phyloP scores from a whole-genome alignment of 2,797 vertebrate species.

The Acanthis flammea region DNA sequence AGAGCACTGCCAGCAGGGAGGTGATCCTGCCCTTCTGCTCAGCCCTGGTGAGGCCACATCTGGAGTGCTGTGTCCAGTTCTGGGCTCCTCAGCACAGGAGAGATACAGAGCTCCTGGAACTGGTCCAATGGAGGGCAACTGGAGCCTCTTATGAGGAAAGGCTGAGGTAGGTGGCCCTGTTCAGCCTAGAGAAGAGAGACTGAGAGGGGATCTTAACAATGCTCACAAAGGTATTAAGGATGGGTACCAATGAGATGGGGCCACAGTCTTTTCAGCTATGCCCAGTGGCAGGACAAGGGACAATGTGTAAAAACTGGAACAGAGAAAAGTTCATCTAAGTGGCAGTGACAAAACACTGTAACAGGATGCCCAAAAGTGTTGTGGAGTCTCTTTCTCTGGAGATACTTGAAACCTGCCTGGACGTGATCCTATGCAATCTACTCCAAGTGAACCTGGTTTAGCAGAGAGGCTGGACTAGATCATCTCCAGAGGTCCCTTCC shows the following conservation, averaged over 20 bases:
- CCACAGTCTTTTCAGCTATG: not conserved
- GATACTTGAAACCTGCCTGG: not conserved
- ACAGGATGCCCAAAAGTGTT: not conserved
- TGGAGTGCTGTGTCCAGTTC: not conserved
- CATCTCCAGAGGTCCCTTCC: not conserved
- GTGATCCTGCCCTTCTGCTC: not conserved
- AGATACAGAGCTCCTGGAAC: rapidly evolving
- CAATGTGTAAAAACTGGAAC: not conserved
- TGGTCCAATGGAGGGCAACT: rapidly evolving
- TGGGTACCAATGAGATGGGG: too few species aligned
- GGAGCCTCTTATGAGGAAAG: not conserved
- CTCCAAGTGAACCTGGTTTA: not conserved
- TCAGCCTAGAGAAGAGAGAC: not conserved
- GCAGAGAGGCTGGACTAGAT: not conserved
- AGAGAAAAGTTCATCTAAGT: not conserved
- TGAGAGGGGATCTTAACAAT: not conserved
- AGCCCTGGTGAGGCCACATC: not conserved
- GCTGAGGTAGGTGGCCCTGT: rapidly evolving
- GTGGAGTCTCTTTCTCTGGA: not conserved
- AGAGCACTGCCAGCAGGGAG: not conserved
- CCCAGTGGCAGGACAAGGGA: not conserved
- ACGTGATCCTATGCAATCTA: not conserved
- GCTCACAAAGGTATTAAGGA: not conserved
- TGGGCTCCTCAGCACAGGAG: not conserved
- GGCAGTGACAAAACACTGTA: not conserved